Base-by-base conservation (phyloP, 2,888 invertebrate genomes). In the Caenorhabditis sp. region DNA sequence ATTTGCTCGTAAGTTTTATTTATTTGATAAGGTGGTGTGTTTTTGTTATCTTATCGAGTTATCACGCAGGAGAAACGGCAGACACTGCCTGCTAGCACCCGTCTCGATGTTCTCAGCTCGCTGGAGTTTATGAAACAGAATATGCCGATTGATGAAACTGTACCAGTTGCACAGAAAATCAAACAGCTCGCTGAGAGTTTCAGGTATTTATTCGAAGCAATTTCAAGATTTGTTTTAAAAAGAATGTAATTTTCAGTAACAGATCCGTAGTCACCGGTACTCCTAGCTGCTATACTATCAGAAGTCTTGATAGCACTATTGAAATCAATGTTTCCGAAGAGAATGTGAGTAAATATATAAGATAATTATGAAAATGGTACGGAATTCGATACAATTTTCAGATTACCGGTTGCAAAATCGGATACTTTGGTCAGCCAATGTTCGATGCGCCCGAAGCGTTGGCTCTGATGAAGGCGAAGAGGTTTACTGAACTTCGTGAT, bases 21-120 rank as follows among this genome's bases (percentile, higher is more conserved):
- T n/a, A n/a, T n/a, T n/a, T n/a, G n/a, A n/a, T n/a, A n/a, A n/a
- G n/a, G n/a, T n/a, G n/a, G n/a, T n/a, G n/a, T n/a, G n/a, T n/a
- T n/a, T n/a, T n/a, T n/a, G n/a, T n/a, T 32, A 32, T 32, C 32
- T 32, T 50, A 9, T 11, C n/a, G n/a, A n/a, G n/a, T n/a, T n/a
- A n/a, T n/a, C n/a, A n/a, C n/a, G n/a, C 55, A 85, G 84, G 86
- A 83, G 35, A 86, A 85, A 51, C 51, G 72, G 0, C 32, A 72
- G n/a, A 72, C 64, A 1, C 55, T 84, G 15, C 82, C 83, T 37
- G 71, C 86, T 3, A 65, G 80, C 5, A 51, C 61, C 11, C 64
- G 84, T 18, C 61, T 84, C 8, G 86, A 86, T 64, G 80, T 86
- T 22, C 56, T 85, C 9, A 60, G 77, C 8, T 79, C 86, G 0